phyloP scores from a whole-genome alignment of 1,140 invertebrate genomes.

The Calephelis nemesis region DNA sequence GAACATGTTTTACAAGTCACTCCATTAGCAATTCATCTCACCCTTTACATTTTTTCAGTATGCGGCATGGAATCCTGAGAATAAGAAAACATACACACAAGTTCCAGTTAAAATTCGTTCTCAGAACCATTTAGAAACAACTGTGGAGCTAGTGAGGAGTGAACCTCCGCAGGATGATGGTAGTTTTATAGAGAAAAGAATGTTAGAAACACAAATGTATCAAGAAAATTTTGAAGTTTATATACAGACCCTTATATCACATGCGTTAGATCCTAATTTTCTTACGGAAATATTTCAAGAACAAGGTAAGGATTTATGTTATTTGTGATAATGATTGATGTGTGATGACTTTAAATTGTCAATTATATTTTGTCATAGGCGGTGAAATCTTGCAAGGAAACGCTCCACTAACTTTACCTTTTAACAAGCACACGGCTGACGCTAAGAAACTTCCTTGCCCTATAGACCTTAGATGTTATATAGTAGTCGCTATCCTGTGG shows the following conservation, averaged over 20 bases:
- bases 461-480: too few relatives aligned
- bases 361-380: too few relatives aligned
- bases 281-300: conserved; percentile 93
- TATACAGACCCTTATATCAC: conserved; percentile 93
- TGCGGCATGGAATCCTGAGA: conserved; percentile 89
- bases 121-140: conserved; percentile 86
- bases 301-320: conserved; percentile 83
- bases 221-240: conserved; percentile 94
- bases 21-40: too few relatives aligned
- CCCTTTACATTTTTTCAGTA: conserved; percentile 78
- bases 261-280: conserved; percentile 93
- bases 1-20: too few relatives aligned
- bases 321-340: not conserved
- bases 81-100: conserved; percentile 87
- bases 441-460: too few relatives aligned
- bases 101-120: conserved; percentile 86
- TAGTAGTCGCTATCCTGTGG: too few relatives aligned
- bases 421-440: too few relatives aligned
- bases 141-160: conserved; percentile 89
- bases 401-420: too few relatives aligned
- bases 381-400: too few relatives aligned
- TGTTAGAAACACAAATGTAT: conserved; percentile 87
- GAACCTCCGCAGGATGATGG: conserved; percentile 86
- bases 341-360: too few relatives aligned
- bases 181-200: conserved; percentile 86